These are phyloP conservation scores for Bombus turneri DNA, from an alignment of 1,140 invertebrate species.

Conservation along the genomic window DNA sequence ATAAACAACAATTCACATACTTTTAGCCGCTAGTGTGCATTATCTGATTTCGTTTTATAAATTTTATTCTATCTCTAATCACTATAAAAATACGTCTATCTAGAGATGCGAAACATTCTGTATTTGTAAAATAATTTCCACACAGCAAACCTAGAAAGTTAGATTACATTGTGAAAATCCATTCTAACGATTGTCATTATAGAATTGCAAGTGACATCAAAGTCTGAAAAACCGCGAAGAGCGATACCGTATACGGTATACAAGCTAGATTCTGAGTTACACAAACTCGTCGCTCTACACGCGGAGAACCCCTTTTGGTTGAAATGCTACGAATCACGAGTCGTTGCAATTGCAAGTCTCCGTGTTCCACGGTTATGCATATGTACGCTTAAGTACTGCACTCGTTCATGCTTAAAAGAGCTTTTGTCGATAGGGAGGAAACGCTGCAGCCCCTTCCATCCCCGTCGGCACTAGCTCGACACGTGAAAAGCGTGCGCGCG, in stretches of 20 bases:
- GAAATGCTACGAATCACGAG: slow-evolving; percentile 30
- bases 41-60: not conserved
- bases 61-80: not conserved
- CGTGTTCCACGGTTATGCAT: slow-evolving; percentile 27
- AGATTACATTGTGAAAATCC: not conserved
- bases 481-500: slow-evolving; percentile 41
- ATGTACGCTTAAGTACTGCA: slow-evolving; percentile 44
- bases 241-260: not conserved
- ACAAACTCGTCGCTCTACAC: slow-evolving; percentile 7
- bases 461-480: slow-evolving; percentile 17
- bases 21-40: not conserved
- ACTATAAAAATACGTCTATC: not conserved
- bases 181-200: not conserved
- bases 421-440: slow-evolving; percentile 56
- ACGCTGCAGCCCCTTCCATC: slow-evolving; percentile 6
- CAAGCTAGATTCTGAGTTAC: slow-evolving; percentile 1
- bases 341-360: slow-evolving; percentile 38
- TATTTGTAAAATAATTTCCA: not conserved
- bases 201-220: not conserved
- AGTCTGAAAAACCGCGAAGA: not conserved
- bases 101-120: not conserved
- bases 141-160: not conserved
- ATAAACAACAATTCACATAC: not conserved
- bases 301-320: not conserved
- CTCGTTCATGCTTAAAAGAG: slow-evolving; percentile 58